A percentile compares a stretch with the other conserved stretches of the same genome.
Conservation (phyloP, 2,797 vertebrate species). For the Lithobates sylvaticus region DNA sequence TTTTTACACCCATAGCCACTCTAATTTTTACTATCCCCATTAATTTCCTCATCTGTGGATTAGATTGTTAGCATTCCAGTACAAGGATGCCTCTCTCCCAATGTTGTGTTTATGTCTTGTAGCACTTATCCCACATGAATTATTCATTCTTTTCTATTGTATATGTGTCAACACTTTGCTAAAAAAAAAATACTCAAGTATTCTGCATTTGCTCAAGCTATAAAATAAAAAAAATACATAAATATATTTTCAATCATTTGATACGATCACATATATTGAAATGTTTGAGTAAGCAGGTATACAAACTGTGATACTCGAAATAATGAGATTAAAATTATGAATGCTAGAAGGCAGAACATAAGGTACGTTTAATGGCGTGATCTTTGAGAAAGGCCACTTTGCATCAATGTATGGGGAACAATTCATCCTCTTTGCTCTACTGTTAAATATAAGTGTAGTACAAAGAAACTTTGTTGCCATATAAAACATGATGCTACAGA, state of each 20-base stretch:
- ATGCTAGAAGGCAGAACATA: neutral
- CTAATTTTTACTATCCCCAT: slow-evolving; percentile 27
- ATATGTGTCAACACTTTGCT: neutral
- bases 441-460: neutral
- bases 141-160: slow-evolving; percentile 32
- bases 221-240: slow-evolving; percentile 21
- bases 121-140: slow-evolving; percentile 52
- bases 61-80: slow-evolving; percentile 23
- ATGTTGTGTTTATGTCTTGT: slow-evolving; percentile 39
- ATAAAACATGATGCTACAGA: neutral
- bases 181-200: neutral
- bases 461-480: neutral
- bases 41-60: slow-evolving; percentile 3
- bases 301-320: neutral
- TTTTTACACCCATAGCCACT: slow-evolving; percentile 14
- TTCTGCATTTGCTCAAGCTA: neutral
- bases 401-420: neutral
- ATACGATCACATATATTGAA: neutral
- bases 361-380: neutral
- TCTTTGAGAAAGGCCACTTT: neutral
- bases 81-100: neutral
- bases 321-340: neutral
- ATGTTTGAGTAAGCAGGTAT: slow-evolving; percentile 1
- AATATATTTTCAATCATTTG: neutral
- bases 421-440: neutral